Base-by-base conservation (phyloP, 2,797 vertebrate genomes). In the Stomatorhinus walkeri region DNA sequence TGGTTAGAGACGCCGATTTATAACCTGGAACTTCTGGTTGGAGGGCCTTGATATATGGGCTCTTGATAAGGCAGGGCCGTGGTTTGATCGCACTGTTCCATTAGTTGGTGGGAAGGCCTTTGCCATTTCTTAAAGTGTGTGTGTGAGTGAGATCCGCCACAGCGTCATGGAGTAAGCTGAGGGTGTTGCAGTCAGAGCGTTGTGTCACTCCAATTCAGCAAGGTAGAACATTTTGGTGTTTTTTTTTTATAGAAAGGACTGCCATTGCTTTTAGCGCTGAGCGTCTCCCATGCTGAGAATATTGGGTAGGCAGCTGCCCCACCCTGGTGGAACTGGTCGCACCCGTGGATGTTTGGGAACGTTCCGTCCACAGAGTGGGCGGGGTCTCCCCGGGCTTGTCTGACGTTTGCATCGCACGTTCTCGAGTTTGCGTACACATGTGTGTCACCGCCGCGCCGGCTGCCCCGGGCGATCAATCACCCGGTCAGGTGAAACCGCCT, bases 301-400 rank as follows among this genome's bases (percentile, higher is more conserved):
- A 8, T 43, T 79, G 72, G 72, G 72, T n/a, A 79, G 36, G 72
- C 72, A 40, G 32, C 72, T 79, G 40, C 59, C 56, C 87, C 19
- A 64, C 36, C 87, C 87, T 40, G 40, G 8, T 46, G 87, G 16
- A 88, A 88, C 87, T n/a, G 87, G 51, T 52, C 84, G 24, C 84
- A 4, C 49, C 84, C 51, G 32, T 48, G 68, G 24, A 72, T 54
- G 88, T 83, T 54, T 46, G 88, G 76, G 72, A 83, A 46, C 16
- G 32, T 28, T 83, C 22, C 16, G 28, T 51, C 48, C 48, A 68
- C n/a, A 72, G 12, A 48, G 22, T 56, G 81, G 88, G 88, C 40
- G 46, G 52, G 14, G 52, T 52, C 24, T 64, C 10, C 22, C 12
- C 6, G 6, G 22, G 10, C 52, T 32, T 9, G n/a, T 10, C 88